Evolutionary conservation across 1,140 invertebrate genomes (phyloP).

Genomic region (Bombus pyrosoma): DNA sequence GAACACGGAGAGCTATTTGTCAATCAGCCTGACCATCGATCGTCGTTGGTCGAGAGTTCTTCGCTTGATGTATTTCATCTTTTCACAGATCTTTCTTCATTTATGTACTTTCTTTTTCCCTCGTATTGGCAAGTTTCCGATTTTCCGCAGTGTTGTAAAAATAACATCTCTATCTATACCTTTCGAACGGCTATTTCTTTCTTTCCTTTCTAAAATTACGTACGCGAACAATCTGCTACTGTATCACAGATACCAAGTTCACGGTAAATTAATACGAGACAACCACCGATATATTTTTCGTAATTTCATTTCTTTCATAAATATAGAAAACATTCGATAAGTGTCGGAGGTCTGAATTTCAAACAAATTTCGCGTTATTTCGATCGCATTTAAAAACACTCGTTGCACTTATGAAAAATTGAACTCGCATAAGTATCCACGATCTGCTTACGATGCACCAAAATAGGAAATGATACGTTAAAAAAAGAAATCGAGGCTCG

Average conservation of each 20-base stretch:
- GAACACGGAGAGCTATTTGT: slow-evolving; percentile 32
- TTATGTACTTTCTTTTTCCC: neutral
- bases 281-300: too few species aligned
- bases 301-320: too few species aligned
- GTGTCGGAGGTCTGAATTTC: accelerated
- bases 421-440: too few species aligned
- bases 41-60: neutral
- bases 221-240: neutral
- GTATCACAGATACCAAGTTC: too few species aligned
- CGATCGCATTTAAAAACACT: too few species aligned
- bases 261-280: too few species aligned
- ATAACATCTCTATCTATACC: neutral
- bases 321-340: too few species aligned
- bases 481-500: too few species aligned
- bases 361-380: too few species aligned
- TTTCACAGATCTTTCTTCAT: neutral
- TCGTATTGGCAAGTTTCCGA: neutral
- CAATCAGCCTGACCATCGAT: slow-evolving; percentile 35
- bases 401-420: too few species aligned
- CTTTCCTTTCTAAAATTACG: neutral
- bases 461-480: neutral
- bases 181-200: neutral
- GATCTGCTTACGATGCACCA: neutral
- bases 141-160: neutral
- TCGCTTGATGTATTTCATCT: slow-evolving; percentile 13